A percentile compares a stretch with the other conserved stretches of the same genome.
phyloP scores from a whole-genome alignment of 2,888 invertebrate species.

The Trachelus tabidus region DNA sequence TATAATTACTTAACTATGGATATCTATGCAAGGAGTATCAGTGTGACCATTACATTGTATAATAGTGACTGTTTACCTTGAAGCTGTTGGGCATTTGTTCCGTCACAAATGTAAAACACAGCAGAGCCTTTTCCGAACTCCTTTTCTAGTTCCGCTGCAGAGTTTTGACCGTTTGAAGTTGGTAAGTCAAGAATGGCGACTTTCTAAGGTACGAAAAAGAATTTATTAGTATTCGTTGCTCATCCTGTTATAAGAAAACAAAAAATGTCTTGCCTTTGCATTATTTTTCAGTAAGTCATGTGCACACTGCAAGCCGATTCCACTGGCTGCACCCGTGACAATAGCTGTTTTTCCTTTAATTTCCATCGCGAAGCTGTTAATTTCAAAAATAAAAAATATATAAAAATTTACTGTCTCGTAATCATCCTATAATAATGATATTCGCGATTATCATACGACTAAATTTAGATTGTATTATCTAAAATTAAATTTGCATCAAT shows the following conservation, averaged over 20 bases:
- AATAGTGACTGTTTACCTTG: constrained; percentile 51
- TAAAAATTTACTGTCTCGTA: too few relatives aligned
- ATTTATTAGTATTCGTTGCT: background rate
- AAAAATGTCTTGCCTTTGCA: constrained; percentile 40
- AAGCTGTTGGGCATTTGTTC: constrained; percentile 65
- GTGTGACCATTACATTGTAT: background rate
- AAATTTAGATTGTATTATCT: too few relatives aligned
- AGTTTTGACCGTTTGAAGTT: constrained; percentile 62
- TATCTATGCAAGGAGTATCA: background rate
- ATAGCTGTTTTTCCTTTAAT: constrained; percentile 39
- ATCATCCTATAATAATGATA: too few relatives aligned
- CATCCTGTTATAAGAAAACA: background rate
- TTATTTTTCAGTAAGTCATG: constrained; percentile 66
- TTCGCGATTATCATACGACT: too few relatives aligned
- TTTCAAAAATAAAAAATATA: too few relatives aligned
- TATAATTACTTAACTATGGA: too few relatives aligned
- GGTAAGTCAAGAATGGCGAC: constrained; percentile 63
- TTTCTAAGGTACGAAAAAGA: constrained; percentile 28
- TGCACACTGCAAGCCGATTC: constrained; percentile 68
- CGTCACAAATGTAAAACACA: constrained; percentile 68
- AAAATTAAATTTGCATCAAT: too few relatives aligned
- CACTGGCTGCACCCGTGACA: constrained; percentile 70
- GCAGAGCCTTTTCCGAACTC: constrained; percentile 67
- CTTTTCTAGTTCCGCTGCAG: constrained; percentile 63
- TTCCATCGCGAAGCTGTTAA: constrained; percentile 22